Evolutionary conservation across 2,888 invertebrate species (phyloP).

Genomic region (Camptogramma bilineatum): DNA sequence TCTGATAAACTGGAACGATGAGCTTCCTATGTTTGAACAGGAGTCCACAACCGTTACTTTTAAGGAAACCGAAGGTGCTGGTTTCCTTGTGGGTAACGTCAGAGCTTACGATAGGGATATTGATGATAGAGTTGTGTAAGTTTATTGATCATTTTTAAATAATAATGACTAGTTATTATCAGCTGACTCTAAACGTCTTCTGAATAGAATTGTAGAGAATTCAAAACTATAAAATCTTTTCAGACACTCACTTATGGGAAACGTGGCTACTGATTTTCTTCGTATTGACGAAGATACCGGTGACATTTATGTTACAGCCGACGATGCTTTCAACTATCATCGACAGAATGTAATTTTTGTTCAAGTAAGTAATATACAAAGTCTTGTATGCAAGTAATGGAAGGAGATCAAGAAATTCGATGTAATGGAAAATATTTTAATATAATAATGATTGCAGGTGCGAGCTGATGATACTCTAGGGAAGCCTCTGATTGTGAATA

Average conservation of each 20-base stretch:
- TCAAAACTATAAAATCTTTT: conserved; percentile 17
- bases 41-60: conserved; percentile 66
- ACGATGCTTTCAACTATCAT: conserved; percentile 87
- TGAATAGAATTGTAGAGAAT: too few species aligned
- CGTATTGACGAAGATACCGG: conserved; percentile 84
- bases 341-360: conserved; percentile 82
- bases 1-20: conserved; percentile 89
- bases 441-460: conserved; percentile 52
- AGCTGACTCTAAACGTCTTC: background rate
- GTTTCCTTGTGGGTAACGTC: conserved; percentile 79
- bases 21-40: conserved; percentile 86
- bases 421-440: background rate
- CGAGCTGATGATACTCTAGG: conserved; percentile 79
- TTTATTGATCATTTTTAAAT: background rate
- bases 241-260: conserved; percentile 85
- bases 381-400: background rate
- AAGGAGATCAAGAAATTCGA: background rate
- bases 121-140: conserved; percentile 85
- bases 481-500: conserved; percentile 65
- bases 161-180: background rate
- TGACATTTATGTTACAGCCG: conserved; percentile 79
- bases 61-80: conserved; percentile 84
- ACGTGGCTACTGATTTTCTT: conserved; percentile 65
- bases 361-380: conserved; percentile 65
- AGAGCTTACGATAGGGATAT: conserved; percentile 87